A percentile compares a stretch with the other conserved stretches of the same genome.
These are phyloP conservation scores for Apamea monoglypha DNA, from an alignment of 2,888 invertebrate genomes.

Conservation along the genomic window DNA sequence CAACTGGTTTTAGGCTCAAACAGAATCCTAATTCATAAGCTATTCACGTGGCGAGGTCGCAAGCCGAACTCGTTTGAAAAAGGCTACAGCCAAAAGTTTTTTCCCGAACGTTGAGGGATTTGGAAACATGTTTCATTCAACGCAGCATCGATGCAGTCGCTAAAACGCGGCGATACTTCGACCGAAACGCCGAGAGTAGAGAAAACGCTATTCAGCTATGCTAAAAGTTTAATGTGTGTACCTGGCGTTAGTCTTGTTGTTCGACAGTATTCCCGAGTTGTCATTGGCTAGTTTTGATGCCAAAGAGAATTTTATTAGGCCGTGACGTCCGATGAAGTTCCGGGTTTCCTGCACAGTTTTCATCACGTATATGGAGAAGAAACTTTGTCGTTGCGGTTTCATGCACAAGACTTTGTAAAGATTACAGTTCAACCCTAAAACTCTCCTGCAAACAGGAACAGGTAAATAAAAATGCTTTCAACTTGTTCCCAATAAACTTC, in stretches of 20 bases:
- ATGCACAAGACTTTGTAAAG: background rate
- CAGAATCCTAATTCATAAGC: constrained; percentile 40
- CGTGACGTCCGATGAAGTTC: constrained; percentile 21
- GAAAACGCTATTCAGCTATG: constrained; percentile 43
- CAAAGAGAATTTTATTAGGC: constrained; percentile 53
- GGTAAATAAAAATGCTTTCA: constrained; percentile 43
- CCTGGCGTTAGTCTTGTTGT: constrained; percentile 29
- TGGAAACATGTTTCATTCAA: constrained; percentile 54
- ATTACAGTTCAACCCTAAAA: constrained; percentile 7
- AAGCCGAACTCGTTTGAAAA: constrained; percentile 40
- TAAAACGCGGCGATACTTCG: constrained; percentile 31
- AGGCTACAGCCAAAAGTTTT: constrained; percentile 41
- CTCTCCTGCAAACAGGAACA: constrained; percentile 1
- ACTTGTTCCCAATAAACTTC: constrained; percentile 43
- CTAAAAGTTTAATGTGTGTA: constrained; percentile 47
- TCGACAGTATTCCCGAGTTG: constrained; percentile 12
- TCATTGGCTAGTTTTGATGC: constrained; percentile 46
- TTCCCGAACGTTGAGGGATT: constrained; percentile 38
- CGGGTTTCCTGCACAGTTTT: background rate
- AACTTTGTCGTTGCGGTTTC: constrained; percentile 2
- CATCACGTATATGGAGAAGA: background rate
- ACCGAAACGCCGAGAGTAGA: constrained; percentile 23
- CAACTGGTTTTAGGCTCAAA: constrained; percentile 15
- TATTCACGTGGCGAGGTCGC: constrained; percentile 37
- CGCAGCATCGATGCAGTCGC: constrained; percentile 38